Conservation (phyloP, 2,113 vertebrate species). For the Peromyscus leucopus region DNA sequence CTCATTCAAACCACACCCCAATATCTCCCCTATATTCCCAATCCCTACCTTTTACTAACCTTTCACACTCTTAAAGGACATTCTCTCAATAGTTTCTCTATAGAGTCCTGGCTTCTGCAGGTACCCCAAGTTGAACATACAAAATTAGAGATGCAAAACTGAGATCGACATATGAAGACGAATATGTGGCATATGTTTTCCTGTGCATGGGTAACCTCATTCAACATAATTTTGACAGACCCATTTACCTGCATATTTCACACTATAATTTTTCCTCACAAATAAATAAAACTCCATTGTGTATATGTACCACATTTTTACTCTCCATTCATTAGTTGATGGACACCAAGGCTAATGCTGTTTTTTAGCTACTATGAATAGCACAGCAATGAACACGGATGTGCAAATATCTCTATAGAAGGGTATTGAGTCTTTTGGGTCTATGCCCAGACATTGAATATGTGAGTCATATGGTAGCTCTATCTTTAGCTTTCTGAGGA, state of each 20-base stretch:
- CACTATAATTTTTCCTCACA: background rate
- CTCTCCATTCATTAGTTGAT: background rate
- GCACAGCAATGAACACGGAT: background rate
- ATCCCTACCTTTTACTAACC: background rate
- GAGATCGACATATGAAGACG: background rate
- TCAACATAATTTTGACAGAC: background rate
- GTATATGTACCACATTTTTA: background rate
- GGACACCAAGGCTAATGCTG: background rate
- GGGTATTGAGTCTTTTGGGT: background rate
- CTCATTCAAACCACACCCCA: background rate
- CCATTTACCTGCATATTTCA: background rate
- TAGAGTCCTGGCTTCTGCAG: background rate
- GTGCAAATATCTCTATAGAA: background rate
- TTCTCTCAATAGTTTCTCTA: background rate
- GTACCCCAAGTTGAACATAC: background rate
- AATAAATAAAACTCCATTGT: background rate
- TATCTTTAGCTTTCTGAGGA: background rate
- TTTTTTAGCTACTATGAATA: background rate
- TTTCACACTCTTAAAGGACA: background rate
- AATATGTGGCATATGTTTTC: background rate
- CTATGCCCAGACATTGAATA: background rate
- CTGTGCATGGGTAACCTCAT: background rate
- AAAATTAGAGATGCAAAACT: background rate
- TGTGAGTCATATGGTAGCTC: background rate
- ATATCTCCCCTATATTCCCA: background rate